phyloP scores from a whole-genome alignment of 2,113 vertebrate species.

The Chaenogobius annularis region DNA sequence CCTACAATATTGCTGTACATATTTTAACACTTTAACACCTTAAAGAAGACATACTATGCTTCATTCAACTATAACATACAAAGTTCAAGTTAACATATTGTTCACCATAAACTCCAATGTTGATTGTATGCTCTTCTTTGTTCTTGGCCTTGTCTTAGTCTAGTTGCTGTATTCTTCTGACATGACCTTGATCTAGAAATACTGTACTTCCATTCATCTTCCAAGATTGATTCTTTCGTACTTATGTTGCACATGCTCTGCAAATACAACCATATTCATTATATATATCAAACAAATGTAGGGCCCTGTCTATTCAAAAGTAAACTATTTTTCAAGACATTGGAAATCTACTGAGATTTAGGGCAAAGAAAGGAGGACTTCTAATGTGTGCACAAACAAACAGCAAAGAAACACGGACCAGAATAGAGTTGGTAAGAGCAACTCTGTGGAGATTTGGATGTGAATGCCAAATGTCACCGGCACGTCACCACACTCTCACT shows the following conservation, averaged over 20 bases:
- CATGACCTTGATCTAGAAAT: neutral
- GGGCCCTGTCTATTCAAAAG: neutral
- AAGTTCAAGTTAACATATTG: too few relatives aligned
- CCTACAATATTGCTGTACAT: too few relatives aligned
- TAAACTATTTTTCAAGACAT: neutral
- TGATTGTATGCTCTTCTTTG: too few relatives aligned
- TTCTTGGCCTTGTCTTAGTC: too few relatives aligned
- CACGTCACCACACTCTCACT: constrained; percentile 46
- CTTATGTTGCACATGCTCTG: neutral
- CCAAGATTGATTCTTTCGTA: neutral
- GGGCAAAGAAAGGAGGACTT: neutral
- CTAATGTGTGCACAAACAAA: constrained; percentile 29
- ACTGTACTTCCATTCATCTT: neutral
- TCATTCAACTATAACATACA: too few relatives aligned
- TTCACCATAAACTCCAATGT: too few relatives aligned
- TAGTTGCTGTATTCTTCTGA: neutral
- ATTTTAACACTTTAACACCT: too few relatives aligned
- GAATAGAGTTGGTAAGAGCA: constrained; percentile 50
- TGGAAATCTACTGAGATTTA: constrained; percentile 12
- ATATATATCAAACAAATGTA: neutral
- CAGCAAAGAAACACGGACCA: constrained; percentile 46
- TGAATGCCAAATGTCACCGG: constrained; percentile 64
- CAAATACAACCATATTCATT: neutral
- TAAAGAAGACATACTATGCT: too few relatives aligned
- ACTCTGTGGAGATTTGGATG: constrained; percentile 52